Evolutionary conservation across 2,797 vertebrate genomes (phyloP).

Genomic region (Melanotaenia nigrans): DNA sequence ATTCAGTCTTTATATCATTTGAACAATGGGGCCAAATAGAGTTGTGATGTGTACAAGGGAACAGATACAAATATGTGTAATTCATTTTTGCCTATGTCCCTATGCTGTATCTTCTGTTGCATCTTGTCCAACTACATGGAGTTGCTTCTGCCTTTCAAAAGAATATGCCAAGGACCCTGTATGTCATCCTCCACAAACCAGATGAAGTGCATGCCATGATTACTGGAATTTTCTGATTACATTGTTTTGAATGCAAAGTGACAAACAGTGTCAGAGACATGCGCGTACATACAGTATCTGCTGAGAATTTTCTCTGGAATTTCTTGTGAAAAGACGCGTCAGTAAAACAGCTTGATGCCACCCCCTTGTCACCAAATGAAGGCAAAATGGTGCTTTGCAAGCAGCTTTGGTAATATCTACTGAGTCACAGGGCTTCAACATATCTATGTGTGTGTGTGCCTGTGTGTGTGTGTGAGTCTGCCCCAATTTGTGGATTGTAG

Average conservation of each 20-base stretch:
- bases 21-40: slow-evolving; percentile 65
- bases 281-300: slow-evolving; percentile 33
- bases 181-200: not conserved
- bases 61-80: not conserved
- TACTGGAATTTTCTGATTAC: slow-evolving; percentile 36
- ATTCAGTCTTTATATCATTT: slow-evolving; percentile 69
- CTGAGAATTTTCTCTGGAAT: slow-evolving; percentile 52
- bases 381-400: slow-evolving; percentile 57
- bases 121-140: not conserved
- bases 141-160: not conserved
- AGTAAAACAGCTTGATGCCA: slow-evolving; percentile 65
- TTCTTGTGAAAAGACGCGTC: slow-evolving; percentile 67
- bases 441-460: too few relatives aligned
- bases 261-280: slow-evolving; percentile 42
- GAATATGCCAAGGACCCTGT: slow-evolving; percentile 6
- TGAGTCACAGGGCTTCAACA: slow-evolving; percentile 58
- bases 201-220: slow-evolving; percentile 5
- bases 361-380: slow-evolving; percentile 65
- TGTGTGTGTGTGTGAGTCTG: slow-evolving; percentile 52
- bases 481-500: slow-evolving; percentile 70
- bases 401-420: slow-evolving; percentile 51
- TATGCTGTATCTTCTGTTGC: not conserved
- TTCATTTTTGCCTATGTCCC: not conserved
- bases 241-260: slow-evolving; percentile 37
- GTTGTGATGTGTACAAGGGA: slow-evolving; percentile 6